Percentiles rank a stretch among this genome's conserved stretches.
Conservation (phyloP, 2,797 vertebrate species). For the Galago senegalensis region DNA sequence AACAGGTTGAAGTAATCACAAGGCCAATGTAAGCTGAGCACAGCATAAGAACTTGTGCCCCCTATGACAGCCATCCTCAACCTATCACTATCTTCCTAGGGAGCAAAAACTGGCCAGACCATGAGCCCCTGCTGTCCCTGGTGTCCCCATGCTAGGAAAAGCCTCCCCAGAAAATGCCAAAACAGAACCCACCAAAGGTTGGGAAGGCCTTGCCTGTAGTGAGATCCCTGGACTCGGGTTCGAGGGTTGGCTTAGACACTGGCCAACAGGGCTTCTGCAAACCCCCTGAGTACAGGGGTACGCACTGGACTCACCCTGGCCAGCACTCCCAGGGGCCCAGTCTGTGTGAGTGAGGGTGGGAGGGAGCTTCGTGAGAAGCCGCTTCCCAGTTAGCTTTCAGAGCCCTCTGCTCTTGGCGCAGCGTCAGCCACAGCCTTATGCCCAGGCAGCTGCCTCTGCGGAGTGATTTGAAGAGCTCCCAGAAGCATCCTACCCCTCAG, state of each 20-base stretch:
- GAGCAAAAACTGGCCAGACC: fast-evolving
- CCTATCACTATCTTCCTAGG: no score
- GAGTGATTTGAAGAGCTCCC: conserved; percentile 66
- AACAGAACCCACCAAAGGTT: not conserved
- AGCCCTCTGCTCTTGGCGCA: conserved; percentile 65
- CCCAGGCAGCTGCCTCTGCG: conserved; percentile 77
- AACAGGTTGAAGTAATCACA: not conserved
- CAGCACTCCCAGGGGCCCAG: not conserved
- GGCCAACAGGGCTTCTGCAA: not conserved
- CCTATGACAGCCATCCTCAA: no score
- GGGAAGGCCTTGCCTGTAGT: fast-evolving
- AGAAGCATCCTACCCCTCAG: conserved; percentile 47
- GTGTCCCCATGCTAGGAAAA: not conserved
- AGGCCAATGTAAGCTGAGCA: not conserved
- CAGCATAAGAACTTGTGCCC: not conserved
- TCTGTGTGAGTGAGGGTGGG: not conserved
- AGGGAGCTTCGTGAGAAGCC: not conserved
- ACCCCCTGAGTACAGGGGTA: not conserved
- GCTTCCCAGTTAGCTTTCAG: not conserved
- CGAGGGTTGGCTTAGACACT: fast-evolving
- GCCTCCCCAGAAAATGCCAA: not conserved
- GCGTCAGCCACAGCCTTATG: conserved; percentile 73
- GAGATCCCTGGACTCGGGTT: not conserved
- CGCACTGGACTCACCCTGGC: not conserved
- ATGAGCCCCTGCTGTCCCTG: no score